Percentiles rank a stretch among this genome's conserved stretches.
These are phyloP conservation scores for Epizoanthus fatuus DNA, from an alignment of 92 coral and sea anemone species.

Conservation along the genomic window DNA sequence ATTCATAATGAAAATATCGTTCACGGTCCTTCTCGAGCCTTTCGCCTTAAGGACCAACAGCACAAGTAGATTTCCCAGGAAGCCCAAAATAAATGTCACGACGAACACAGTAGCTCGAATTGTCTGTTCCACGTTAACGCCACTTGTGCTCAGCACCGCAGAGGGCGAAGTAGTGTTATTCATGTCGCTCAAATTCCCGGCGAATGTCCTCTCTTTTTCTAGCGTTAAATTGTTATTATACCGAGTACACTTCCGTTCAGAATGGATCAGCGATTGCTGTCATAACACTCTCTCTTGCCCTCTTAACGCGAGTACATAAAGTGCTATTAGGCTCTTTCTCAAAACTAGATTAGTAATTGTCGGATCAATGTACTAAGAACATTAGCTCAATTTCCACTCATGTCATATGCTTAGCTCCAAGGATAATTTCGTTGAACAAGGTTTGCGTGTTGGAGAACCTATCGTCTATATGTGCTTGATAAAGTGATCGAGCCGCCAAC, in stretches of 20 bases:
- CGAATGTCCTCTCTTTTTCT: not conserved
- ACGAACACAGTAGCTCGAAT: conserved; percentile 55
- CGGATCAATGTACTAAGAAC: not conserved
- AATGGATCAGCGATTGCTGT: conserved; percentile 4
- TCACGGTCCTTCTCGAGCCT: conserved; percentile 77
- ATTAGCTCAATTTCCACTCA: no score
- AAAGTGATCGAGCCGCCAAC: not conserved
- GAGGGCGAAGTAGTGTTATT: conserved; percentile 18
- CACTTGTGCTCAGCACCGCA: not conserved
- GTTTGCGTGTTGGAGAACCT: not conserved
- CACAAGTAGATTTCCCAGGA: conserved; percentile 82
- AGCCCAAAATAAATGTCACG: conserved; percentile 76
- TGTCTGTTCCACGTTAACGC: not conserved
- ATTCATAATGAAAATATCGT: conserved; percentile 89
- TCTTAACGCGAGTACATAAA: conserved; percentile 2
- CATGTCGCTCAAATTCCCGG: not conserved
- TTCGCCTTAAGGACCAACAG: conserved; percentile 69
- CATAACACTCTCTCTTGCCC: conserved; percentile 3
- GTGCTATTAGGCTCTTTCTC: conserved; percentile 8
- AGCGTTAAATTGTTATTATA: not conserved
- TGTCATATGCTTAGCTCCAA: no score
- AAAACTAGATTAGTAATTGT: conserved; percentile 13
- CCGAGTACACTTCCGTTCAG: conserved; percentile 11
- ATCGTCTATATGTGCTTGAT: not conserved
- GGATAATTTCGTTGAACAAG: no score